phyloP scores from a whole-genome alignment of 2,888 invertebrate genomes.

The Latheticus oryzae region DNA sequence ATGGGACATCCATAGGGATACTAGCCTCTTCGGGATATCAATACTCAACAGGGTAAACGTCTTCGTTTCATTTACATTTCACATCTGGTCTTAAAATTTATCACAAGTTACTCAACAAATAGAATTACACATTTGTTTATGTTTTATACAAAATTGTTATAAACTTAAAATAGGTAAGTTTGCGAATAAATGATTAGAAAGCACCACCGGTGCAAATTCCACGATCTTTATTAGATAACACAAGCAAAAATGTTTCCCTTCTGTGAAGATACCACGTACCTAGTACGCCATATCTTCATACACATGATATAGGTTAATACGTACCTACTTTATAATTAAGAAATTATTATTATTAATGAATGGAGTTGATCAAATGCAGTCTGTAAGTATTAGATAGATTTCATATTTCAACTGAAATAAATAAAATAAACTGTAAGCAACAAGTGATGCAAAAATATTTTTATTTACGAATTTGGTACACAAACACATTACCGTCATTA shows the following conservation, averaged over 20 bases:
- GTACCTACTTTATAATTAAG: no score
- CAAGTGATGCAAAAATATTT: constrained; percentile 53
- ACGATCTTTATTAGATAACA: constrained; percentile 57
- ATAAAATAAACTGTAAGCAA: no score
- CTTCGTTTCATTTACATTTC: constrained; percentile 30
- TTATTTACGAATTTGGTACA: constrained; percentile 49
- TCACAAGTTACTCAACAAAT: no score
- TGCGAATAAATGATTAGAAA: constrained; percentile 51
- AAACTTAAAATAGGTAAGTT: no score
- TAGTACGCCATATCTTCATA: constrained; percentile 51
- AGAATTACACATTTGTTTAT: no score
- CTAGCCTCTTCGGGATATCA: constrained; percentile 21
- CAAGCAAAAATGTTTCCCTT: constrained; percentile 51
- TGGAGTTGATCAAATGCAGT: not conserved
- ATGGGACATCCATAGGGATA: constrained; percentile 27
- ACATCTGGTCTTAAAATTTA: no score
- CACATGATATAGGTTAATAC: constrained; percentile 41
- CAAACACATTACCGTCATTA: constrained; percentile 52
- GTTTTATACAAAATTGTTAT: constrained; percentile 1
- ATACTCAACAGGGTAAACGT: constrained; percentile 37
- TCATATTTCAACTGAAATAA: no score
- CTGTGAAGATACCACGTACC: constrained; percentile 54
- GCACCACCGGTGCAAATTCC: constrained; percentile 56
- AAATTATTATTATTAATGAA: no score
- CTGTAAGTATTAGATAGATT: constrained; percentile 32